Base-by-base conservation (phyloP, 2,113 vertebrate species). In the Pelmatolapia mariae region DNA sequence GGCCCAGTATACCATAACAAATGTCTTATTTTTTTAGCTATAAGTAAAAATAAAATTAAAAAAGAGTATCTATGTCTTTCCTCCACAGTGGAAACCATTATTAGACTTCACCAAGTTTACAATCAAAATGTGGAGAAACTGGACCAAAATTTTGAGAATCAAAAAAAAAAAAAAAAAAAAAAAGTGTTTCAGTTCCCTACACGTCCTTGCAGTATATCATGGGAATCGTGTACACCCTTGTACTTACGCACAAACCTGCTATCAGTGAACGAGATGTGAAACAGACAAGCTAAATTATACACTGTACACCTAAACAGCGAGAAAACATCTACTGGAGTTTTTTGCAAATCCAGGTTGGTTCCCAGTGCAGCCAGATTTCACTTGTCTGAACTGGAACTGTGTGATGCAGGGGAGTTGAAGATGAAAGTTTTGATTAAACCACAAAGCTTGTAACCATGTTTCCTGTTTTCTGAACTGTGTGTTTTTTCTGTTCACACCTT, bases 291-390 rank as follows among this genome's bases (percentile, higher is more conserved):
- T 63, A 7, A 36, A 12, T 12, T n/a, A 36, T 12, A 63, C 18
- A n/a, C 61, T 66, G 61, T 3, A 66, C 6, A 36, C 0, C 6
- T 0, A 63, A 36, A 63, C 31, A n/a, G 18, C 18, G 0, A 7
- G 10, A 33, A 36, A 63, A 12, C 31, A 63, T 36, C 18, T 8
- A 38, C 1, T 33, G 29, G 59, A 61, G 6, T n/a, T 4, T 22
- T 56, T 57, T 5, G 0, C 63, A 38, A 8, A 40, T 36, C 19
- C 19, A 68, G 11, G 63, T 66, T 68, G 63, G 19, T 68, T 40
- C 63, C 33, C 63, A 68, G 19, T 40, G 33, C 63, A 40, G 19
- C 22, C 33, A 40, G 19, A 9, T n/a, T 66, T 0, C 18, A 68
- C 7, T 38, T 68, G 11, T 68, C 63, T 68, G 11, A 68, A 40